A percentile compares a stretch with the other conserved stretches of the same genome.
phyloP scores from a whole-genome alignment of 2,113 vertebrate species.

The Agapornis roseicollis region DNA sequence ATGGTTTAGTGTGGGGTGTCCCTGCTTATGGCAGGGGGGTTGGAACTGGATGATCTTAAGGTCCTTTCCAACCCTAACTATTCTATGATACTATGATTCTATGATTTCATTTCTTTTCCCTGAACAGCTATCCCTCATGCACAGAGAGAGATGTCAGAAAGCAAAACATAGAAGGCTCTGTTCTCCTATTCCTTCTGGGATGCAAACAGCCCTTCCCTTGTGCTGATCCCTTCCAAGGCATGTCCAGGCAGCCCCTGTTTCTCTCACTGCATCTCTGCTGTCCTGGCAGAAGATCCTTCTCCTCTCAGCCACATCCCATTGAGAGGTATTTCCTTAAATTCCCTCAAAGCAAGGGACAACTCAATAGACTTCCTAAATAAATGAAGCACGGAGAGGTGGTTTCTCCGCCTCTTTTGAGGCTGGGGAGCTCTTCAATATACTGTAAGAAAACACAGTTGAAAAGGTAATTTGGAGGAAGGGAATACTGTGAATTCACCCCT shows the following conservation, averaged over 20 bases:
- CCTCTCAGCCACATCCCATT: accelerated
- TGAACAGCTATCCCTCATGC: not conserved
- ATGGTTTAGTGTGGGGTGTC: too few relatives aligned
- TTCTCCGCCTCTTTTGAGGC: not conserved
- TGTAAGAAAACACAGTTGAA: not conserved
- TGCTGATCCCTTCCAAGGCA: not conserved
- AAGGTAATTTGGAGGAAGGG: not conserved
- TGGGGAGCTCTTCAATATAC: not conserved
- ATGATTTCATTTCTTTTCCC: not conserved
- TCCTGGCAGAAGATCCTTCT: not conserved
- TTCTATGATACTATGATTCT: too few relatives aligned
- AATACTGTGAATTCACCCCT: not conserved
- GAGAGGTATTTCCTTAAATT: not conserved
- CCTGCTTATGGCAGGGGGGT: too few relatives aligned
- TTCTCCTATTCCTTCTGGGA: not conserved
- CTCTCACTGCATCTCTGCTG: not conserved
- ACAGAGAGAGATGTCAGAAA: not conserved
- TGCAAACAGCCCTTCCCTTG: not conserved
- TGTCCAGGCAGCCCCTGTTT: not conserved
- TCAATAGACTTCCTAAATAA: not conserved
- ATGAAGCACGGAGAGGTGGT: not conserved
- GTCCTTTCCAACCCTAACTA: too few relatives aligned
- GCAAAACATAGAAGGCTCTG: not conserved
- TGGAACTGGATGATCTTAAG: too few relatives aligned
- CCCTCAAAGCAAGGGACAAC: not conserved